These are phyloP conservation scores for Chorisops tibialis DNA, from an alignment of 2,888 invertebrate species.

Conservation along the genomic window DNA sequence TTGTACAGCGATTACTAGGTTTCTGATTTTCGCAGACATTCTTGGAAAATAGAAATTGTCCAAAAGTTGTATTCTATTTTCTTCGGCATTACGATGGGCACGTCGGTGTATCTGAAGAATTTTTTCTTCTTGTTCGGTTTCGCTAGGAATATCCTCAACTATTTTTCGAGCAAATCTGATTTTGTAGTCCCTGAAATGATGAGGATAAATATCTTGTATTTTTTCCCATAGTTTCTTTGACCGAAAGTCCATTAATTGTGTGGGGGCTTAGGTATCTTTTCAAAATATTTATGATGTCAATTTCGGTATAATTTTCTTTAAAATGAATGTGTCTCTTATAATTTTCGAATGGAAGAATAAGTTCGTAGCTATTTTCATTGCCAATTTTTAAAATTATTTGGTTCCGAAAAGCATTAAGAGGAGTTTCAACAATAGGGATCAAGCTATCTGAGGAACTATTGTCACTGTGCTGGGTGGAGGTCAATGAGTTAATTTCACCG, in stretches of 20 bases:
- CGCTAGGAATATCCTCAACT: conserved; percentile 11
- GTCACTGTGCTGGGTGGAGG: not conserved
- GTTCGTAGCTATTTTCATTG: conserved; percentile 2
- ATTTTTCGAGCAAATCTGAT: too few species aligned
- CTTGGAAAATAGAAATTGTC: conserved; percentile 27
- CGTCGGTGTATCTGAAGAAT: conserved; percentile 27
- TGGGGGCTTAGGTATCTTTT: conserved; percentile 18
- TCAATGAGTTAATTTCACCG: not conserved
- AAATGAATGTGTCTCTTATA: not conserved
- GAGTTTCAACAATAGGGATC: not conserved
- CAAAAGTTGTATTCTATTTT: conserved; percentile 27
- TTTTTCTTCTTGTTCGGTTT: conserved; percentile 25
- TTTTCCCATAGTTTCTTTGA: too few species aligned
- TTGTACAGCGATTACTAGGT: conserved; percentile 25
- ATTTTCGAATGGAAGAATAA: not conserved
- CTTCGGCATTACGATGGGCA: conserved; percentile 28
- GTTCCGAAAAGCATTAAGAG: conserved; percentile 7
- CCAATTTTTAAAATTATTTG: not conserved
- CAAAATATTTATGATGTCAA: not conserved
- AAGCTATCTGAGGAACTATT: not conserved
- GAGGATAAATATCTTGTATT: too few species aligned
- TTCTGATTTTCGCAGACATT: conserved; percentile 24
- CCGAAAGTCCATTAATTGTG: conserved; percentile 22
- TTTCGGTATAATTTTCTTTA: not conserved
- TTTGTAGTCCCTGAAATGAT: too few species aligned